A percentile compares a stretch with the other conserved stretches of the same genome.
Conservation (phyloP, 1,140 invertebrate species). For the Phymastichus coffea region DNA sequence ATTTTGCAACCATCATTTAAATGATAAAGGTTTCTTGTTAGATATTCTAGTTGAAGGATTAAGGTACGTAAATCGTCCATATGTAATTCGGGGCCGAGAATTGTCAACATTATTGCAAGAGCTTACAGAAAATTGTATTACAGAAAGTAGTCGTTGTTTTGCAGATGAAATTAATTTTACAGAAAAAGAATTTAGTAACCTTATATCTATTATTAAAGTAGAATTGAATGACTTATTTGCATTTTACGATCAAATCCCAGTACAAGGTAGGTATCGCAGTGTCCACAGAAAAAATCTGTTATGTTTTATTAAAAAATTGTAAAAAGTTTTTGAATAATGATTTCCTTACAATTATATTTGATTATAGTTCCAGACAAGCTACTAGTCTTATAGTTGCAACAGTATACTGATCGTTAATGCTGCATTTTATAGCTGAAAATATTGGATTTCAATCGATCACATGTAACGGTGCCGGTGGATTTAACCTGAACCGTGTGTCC, state of each 20-base stretch:
- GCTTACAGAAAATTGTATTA: not conserved
- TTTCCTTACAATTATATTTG: not conserved
- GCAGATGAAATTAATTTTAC: not conserved
- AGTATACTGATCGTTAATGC: too few relatives aligned
- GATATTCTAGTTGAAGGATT: not conserved
- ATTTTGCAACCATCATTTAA: conserved; percentile 7
- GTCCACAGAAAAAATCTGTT: not conserved
- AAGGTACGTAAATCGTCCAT: not conserved
- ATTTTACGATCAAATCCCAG: not conserved
- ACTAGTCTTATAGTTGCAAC: too few relatives aligned
- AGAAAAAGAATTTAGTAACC: not conserved
- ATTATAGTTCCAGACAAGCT: conserved; percentile 3
- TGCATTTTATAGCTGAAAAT: not conserved
- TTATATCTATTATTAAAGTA: not conserved
- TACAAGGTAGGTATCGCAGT: not conserved
- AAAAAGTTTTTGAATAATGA: not conserved
- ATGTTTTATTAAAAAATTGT: not conserved
- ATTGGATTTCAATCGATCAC: conserved; percentile 1
- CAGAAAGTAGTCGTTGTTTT: not conserved
- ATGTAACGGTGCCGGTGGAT: too few relatives aligned
- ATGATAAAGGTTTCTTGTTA: too few relatives aligned
- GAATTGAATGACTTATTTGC: not conserved
- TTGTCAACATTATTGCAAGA: not conserved
- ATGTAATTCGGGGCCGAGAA: not conserved
- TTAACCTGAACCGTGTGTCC: too few relatives aligned